phyloP scores from a whole-genome alignment of 2,888 invertebrate genomes.

The Epirrhoe tristata region DNA sequence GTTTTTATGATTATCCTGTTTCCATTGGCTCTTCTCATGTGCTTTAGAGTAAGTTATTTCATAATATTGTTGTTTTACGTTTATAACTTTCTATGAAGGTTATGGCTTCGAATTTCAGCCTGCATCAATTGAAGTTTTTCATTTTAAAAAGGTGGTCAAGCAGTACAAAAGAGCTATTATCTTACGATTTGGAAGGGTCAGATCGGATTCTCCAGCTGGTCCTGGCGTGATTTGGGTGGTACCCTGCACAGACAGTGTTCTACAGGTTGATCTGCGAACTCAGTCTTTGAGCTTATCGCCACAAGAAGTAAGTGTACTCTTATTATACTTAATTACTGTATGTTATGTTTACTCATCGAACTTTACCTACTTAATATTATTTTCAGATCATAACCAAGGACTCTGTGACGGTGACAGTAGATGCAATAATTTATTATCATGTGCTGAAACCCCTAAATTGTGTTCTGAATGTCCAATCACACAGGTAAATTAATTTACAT shows the following conservation, averaged over 20 bases:
- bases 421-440: conserved; percentile 94
- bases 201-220: conserved; percentile 77
- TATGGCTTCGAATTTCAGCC: too few species aligned
- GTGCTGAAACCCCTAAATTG: conserved; percentile 89
- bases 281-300: conserved; percentile 96
- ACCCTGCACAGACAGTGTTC: conserved; percentile 94
- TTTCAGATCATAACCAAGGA: conserved; percentile 94
- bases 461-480: conserved; percentile 76
- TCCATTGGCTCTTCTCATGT: conserved; percentile 54
- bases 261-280: conserved; percentile 94
- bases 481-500: conserved; percentile 56
- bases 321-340: too few species aligned
- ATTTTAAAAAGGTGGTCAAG: conserved; percentile 68
- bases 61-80: too few species aligned
- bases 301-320: conserved; percentile 94
- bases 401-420: conserved; percentile 97
- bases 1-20: conserved; percentile 53
- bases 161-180: conserved; percentile 84
- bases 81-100: too few species aligned
- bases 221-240: conserved; percentile 95
- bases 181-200: conserved; percentile 82
- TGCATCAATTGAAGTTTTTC: too few species aligned
- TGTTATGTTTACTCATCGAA: too few species aligned
- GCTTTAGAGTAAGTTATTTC: conserved; percentile 55
- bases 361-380: conserved; percentile 59